Evolutionary conservation across 2,888 invertebrate genomes (phyloP), one percentile per base, ranked within the genome.

Genomic region (Spialia ferax): DNA sequence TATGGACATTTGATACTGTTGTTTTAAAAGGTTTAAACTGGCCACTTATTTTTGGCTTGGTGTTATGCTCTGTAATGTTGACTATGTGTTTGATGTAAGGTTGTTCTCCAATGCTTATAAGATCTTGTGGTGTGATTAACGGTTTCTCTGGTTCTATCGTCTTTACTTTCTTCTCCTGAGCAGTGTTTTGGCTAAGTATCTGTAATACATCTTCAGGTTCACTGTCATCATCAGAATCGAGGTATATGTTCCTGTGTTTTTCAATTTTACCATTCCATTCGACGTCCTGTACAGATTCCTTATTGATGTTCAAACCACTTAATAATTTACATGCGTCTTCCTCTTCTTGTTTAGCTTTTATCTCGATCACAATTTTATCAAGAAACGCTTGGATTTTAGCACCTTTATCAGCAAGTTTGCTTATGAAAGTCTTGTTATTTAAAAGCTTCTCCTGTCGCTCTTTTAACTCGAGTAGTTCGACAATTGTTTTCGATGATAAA

Each of bases 171-270:
- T 94, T 95, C 63, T 94, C 94, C 71, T 90, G 85, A 6, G 83
- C 77, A 57, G 92, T 94, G 56, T 81, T 92, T 78, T 95, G 95
- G 56, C 95, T 95, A 22, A 96, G 81, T 75, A 96, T 95, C 73
- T 94, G 94, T 67, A 96, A 75, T 0, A 95, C 94, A 84, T 96
- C 94, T 74, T 93, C 94, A 11, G 94, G 93, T 23, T 94, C 94
- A 77, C 95, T 95, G 57, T 95, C 95, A 71, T 95, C 95, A 77
- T 95, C 95, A 1, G 95, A 89, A 78, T 94, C 94, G 18, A 94
- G 78, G 69, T 88, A 87, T 11, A 70, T 75, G n/a, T 85, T 77
- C 5, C 74, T 74, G 52, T 80, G 77, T 20, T 77, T 79, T 15
- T 87, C 79, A 18, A 91, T 82, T 74, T 91, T 92, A 32, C 94